These are phyloP conservation scores for Morphnarchus princeps DNA, from an alignment of 2,113 vertebrate species.

Conservation along the genomic window DNA sequence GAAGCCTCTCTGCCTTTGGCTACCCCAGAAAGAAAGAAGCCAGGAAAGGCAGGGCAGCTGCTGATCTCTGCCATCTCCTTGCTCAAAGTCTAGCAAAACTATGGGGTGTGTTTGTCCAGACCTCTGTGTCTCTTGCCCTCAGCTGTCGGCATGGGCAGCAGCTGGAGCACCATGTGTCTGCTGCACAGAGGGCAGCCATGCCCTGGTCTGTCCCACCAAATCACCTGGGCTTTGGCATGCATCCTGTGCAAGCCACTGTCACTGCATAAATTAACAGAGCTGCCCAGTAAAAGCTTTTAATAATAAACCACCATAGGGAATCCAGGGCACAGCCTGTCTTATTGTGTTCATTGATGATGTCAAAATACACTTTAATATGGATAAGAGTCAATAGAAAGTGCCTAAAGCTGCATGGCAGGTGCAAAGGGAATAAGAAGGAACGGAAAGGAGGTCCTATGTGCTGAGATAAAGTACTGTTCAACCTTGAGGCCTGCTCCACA, in stretches of 20 bases:
- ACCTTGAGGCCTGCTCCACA: neutral
- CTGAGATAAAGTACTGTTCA: neutral
- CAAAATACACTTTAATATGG: neutral
- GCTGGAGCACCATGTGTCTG: neutral
- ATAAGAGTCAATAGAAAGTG: neutral
- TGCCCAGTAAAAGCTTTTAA: neutral
- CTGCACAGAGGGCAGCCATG: neutral
- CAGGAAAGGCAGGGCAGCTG: neutral
- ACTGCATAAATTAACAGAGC: neutral
- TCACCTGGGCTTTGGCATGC: neutral
- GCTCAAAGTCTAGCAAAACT: neutral
- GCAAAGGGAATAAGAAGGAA: neutral
- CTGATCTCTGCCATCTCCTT: neutral
- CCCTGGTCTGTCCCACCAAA: neutral
- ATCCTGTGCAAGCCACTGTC: neutral
- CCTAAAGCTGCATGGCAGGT: neutral
- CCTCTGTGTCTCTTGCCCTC: neutral
- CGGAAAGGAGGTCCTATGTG: neutral
- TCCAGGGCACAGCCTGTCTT: neutral
- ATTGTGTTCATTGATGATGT: neutral
- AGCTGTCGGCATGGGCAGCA: fast-evolving
- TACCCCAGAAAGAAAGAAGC: neutral
- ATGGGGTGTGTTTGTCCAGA: neutral
- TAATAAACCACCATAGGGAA: neutral
- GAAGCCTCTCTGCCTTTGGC: neutral